phyloP scores from a whole-genome alignment of 1,140 invertebrate species.

The Pararge aegeria region DNA sequence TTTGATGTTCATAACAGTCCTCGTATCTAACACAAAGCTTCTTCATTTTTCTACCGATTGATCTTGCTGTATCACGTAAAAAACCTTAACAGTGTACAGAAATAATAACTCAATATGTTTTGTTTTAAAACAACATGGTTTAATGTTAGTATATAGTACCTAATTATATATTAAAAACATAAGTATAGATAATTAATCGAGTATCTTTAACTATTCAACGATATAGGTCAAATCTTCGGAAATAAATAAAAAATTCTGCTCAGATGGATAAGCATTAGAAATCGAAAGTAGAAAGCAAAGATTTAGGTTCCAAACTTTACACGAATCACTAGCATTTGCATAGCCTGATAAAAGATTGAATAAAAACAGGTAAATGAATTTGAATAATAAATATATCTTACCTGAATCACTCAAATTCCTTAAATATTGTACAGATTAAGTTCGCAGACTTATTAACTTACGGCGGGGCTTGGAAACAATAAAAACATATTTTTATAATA shows the following conservation, averaged over 20 bases:
- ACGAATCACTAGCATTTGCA: neutral
- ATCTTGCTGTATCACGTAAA: too few species aligned
- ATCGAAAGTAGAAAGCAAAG: conserved; percentile 14
- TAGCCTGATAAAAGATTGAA: neutral
- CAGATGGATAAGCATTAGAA: conserved; percentile 2
- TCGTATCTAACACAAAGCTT: too few species aligned
- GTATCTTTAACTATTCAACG: too few species aligned
- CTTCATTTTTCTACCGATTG: too few species aligned
- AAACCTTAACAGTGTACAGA: too few species aligned
- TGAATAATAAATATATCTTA: conserved; percentile 27
- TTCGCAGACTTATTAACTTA: conserved; percentile 16
- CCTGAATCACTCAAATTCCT: conserved; percentile 32
- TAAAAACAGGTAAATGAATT: conserved; percentile 1
- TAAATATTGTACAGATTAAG: conserved; percentile 28
- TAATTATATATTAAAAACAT: too few species aligned
- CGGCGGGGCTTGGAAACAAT: neutral
- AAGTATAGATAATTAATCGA: too few species aligned
- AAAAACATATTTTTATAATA: conserved; percentile 12
- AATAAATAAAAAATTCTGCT: neutral
- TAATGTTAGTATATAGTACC: too few species aligned
- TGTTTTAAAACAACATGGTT: too few species aligned
- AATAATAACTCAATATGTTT: too few species aligned
- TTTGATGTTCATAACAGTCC: too few species aligned
- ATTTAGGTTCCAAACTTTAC: neutral
- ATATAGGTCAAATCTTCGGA: neutral